phyloP scores from a whole-genome alignment of 2,113 vertebrate species.

The Thamnaconus septentrionalis region DNA sequence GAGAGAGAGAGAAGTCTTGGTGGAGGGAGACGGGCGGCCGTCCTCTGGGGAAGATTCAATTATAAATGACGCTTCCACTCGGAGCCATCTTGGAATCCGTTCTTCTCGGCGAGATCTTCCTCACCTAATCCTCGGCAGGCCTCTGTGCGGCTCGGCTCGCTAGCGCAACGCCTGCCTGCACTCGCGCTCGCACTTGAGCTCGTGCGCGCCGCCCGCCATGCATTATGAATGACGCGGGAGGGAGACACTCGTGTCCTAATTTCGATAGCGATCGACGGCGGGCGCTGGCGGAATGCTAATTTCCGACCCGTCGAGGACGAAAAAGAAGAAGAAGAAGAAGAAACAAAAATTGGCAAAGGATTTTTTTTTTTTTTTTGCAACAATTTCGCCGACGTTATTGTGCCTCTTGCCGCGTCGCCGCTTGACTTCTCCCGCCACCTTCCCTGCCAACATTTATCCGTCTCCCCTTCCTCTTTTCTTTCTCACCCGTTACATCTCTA shows the following conservation, averaged over 20 bases:
- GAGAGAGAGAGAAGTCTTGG: slow-evolving; percentile 42
- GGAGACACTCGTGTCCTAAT: slow-evolving; percentile 63
- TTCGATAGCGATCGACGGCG: slow-evolving; percentile 46
- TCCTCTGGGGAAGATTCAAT: slow-evolving; percentile 74
- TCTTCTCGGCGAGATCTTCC: slow-evolving; percentile 70
- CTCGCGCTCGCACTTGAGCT: too few relatives aligned
- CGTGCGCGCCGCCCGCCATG: slow-evolving; percentile 47
- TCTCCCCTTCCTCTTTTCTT: slow-evolving; percentile 1
- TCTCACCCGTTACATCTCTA: neutral
- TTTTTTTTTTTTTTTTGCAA: slow-evolving; percentile 1
- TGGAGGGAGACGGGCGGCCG: slow-evolving; percentile 62
- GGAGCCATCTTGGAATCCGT: slow-evolving; percentile 70
- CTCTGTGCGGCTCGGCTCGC: slow-evolving; percentile 55
- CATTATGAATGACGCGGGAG: slow-evolving; percentile 67
- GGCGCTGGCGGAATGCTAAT: slow-evolving; percentile 51
- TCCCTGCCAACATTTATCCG: slow-evolving; percentile 23
- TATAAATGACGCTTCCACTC: slow-evolving; percentile 76
- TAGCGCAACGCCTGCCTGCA: slow-evolving; percentile 42
- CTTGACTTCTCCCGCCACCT: slow-evolving; percentile 32
- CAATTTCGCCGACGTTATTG: too few relatives aligned
- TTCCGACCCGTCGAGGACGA: neutral
- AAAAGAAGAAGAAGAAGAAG: too few relatives aligned
- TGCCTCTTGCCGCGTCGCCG: neutral
- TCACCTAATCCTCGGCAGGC: slow-evolving; percentile 68
- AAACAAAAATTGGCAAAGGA: too few relatives aligned